Conservation (phyloP, 1,140 invertebrate species). For the Caerostris darwini region DNA sequence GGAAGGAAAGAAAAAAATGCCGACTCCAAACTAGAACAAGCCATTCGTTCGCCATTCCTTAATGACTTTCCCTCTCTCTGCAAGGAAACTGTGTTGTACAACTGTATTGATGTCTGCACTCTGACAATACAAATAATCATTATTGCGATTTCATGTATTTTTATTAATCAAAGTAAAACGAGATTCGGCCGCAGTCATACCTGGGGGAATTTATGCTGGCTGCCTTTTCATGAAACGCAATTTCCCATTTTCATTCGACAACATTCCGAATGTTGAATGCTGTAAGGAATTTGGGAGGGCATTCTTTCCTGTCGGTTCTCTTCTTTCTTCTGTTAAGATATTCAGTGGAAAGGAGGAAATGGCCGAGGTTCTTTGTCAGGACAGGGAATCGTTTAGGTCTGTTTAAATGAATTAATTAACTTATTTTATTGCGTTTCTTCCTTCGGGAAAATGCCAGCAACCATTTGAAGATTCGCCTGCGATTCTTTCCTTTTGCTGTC, state of each 20-base stretch:
- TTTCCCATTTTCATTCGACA: neutral
- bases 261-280: neutral
- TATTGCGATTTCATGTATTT: slow-evolving; percentile 60
- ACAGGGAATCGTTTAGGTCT: neutral
- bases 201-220: too few relatives aligned
- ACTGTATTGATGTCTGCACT: slow-evolving; percentile 29
- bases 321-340: neutral
- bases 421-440: neutral
- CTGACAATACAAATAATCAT: slow-evolving; percentile 59
- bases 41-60: neutral
- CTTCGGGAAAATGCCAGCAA: neutral
- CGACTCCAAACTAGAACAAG: neutral
- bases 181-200: neutral
- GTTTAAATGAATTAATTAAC: slow-evolving; percentile 34
- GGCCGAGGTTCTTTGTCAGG: neutral
- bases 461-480: neutral
- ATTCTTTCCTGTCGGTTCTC: neutral
- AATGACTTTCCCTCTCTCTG: slow-evolving; percentile 6
- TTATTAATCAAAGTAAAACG: slow-evolving; percentile 54
- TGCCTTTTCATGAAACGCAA: neutral
- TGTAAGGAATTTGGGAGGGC: neutral
- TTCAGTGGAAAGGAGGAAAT: neutral
- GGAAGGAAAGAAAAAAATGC: neutral
- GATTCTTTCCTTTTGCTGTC: neutral
- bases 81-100: slow-evolving; percentile 1